Base-by-base conservation (phyloP, 1,140 invertebrate species). In the Drosophila subobscura region DNA sequence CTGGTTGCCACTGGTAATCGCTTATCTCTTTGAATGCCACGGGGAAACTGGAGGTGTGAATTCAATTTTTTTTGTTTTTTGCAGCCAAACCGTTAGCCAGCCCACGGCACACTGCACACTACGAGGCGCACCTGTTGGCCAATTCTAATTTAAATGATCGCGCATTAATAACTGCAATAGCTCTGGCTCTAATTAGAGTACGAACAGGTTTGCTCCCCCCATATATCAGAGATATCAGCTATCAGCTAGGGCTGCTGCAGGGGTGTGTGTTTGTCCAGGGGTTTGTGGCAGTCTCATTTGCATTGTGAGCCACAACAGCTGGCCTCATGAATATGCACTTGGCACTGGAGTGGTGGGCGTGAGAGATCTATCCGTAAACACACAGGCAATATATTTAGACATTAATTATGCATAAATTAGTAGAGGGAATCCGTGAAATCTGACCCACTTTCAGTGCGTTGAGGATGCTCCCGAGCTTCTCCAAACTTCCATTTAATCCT, bases 121-220 rank as follows among this genome's bases (percentile, higher is more conserved):
- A 52, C 47, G 57, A 47, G 66, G 73, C 68, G 74, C 80, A 85
- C 80, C 80, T 85, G 80, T 85, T 85, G 73, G 73, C 67, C 60
- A 72, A 79, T 67, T 77, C 77, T 80, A 86, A 85, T 85, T 85
- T 85, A 66, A 80, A 77, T 79, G 81, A 58, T 86, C 57, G 50
- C 49, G 59, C 50, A 55, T 77, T 72, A 77, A 74, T 86, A 81
- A 79, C 79, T 65, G 81, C 59, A 41, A 80, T 86, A 59, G 63
- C 60, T 60, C 63, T 58, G 12, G 52, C 53, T 44, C 64, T 85
- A 85, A 85, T 86, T 85, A 81, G 77, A 71, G 51, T 72, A 65
- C 8, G 55, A 85, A 79, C 79, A 63, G 81, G 80, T 85, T 83
- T 58, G 16, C 16, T 14, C 42, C 27, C 29, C 49, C 41, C 49